Conservation (phyloP, 1,140 invertebrate species). For the Yoshiicerus persimilis region DNA sequence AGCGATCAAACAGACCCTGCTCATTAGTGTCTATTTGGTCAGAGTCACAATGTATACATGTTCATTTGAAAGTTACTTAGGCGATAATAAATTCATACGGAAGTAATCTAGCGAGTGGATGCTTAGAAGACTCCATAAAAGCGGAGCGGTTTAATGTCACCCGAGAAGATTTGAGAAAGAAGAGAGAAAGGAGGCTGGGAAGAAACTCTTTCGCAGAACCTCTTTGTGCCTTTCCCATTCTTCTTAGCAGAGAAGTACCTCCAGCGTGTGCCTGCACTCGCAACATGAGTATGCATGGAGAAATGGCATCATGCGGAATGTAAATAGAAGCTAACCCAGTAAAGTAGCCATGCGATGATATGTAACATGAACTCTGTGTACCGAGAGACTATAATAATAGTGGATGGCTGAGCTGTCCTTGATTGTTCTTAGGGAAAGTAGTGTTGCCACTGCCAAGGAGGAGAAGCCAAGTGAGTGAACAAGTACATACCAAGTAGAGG, state of each 20-base stretch:
- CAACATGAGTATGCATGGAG: neutral
- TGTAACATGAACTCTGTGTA: neutral
- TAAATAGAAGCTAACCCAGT: neutral
- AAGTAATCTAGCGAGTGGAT: constrained; percentile 28
- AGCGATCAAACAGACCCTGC: neutral
- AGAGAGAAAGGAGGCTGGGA: neutral
- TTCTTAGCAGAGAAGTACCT: too few relatives aligned
- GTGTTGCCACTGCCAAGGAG: neutral
- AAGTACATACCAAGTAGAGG: neutral
- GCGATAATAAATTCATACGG: constrained; percentile 36
- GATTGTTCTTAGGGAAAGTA: neutral
- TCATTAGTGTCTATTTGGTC: constrained; percentile 24
- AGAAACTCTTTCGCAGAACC: neutral
- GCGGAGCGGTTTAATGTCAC: neutral
- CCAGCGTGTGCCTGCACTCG: too few relatives aligned
- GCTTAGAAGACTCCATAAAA: neutral
- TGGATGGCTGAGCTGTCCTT: too few relatives aligned
- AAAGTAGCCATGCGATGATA: neutral
- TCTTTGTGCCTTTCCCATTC: neutral
- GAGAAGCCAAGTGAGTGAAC: neutral
- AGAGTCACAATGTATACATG: constrained; percentile 7
- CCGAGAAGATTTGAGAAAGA: neutral
- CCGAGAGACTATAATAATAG: neutral
- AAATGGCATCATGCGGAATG: neutral
- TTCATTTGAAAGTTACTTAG: constrained; percentile 9